These are phyloP conservation scores for Zaprionus gabonicus DNA, from an alignment of 1,140 invertebrate species.

Conservation along the genomic window DNA sequence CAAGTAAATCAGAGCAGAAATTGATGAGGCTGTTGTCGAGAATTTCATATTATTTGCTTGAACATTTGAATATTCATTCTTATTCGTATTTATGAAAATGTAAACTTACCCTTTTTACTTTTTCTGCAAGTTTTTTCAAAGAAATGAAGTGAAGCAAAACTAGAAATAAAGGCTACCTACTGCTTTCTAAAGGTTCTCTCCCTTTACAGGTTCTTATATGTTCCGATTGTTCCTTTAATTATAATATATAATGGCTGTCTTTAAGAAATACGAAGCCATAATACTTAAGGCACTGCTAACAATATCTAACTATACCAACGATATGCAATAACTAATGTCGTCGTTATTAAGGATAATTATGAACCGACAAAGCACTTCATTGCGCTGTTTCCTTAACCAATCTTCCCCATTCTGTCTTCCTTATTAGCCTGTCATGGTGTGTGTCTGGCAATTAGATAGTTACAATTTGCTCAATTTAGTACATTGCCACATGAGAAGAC, in stretches of 20 bases:
- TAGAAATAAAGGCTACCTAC: too few relatives aligned
- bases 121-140: too few relatives aligned
- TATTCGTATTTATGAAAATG: not conserved
- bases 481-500: conserved; percentile 30
- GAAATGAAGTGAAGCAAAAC: not conserved
- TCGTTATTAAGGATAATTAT: not conserved
- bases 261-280: too few relatives aligned
- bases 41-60: not conserved
- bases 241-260: too few relatives aligned
- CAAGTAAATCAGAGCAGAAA: not conserved
- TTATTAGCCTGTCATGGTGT: conserved; percentile 11
- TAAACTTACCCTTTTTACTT: not conserved
- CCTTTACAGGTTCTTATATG: too few relatives aligned
- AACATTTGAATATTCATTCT: not conserved
- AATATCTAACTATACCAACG: not conserved
- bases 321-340: not conserved
- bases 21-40: not conserved
- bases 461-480: conserved; percentile 51
- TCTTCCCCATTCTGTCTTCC: not conserved
- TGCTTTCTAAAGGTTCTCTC: too few relatives aligned
- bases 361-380: not conserved
- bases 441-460: conserved; percentile 34
- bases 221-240: too few relatives aligned
- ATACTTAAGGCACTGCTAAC: too few relatives aligned
- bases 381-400: not conserved